Base-by-base conservation (phyloP, 2,797 vertebrate genomes). In the Enteromius argenteus region DNA sequence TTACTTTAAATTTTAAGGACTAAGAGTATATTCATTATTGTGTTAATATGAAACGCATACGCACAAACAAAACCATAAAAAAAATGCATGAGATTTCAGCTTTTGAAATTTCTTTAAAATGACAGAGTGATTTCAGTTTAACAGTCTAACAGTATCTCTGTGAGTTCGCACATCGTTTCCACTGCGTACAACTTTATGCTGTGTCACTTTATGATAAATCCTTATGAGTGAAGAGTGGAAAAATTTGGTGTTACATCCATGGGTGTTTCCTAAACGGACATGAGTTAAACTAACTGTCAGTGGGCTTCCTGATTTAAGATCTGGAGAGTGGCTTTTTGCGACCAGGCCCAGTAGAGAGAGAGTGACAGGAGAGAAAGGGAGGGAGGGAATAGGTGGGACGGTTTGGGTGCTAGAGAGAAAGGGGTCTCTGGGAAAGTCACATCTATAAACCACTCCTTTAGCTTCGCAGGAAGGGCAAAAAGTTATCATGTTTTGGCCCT, bases 281-380 rank as follows among this genome's bases (percentile, higher is more conserved):
- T 71, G 39, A 69, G 82, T 83, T 91, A 84, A 86, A 90, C 62
- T 39, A 81, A 84, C 89, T 87, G 87, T 91, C 85, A 84, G 69
- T 80, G 77, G 58, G 76, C 90, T 92, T 93, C 86, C 89, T 92
- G 92, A 81, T 72, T 67, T 0, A 84, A 87, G 67, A 37, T 46
- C 60, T 78, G 30, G 60, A 89, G 81, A 77, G 85, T 81, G 87
- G 82, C 80, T 79, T 86, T 1, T 60, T 60, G 67, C 85, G 86
- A 87, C 27, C 81, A 87, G 83, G 53, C 74, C 85, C 79, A 79
- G 39, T 21, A n/a, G 27, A 77, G 23, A 53, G 35, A 44, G 79
- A 81, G 32, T 62, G 17, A 78, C 10, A 64, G 32, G 32, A 51
- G 56, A 62, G 58, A 69, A 5, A 66, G 19, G 13, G 42, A 30